These are phyloP conservation scores for Cremastinae sp. DNA, from an alignment of 2,888 invertebrate genomes.

Conservation along the genomic window DNA sequence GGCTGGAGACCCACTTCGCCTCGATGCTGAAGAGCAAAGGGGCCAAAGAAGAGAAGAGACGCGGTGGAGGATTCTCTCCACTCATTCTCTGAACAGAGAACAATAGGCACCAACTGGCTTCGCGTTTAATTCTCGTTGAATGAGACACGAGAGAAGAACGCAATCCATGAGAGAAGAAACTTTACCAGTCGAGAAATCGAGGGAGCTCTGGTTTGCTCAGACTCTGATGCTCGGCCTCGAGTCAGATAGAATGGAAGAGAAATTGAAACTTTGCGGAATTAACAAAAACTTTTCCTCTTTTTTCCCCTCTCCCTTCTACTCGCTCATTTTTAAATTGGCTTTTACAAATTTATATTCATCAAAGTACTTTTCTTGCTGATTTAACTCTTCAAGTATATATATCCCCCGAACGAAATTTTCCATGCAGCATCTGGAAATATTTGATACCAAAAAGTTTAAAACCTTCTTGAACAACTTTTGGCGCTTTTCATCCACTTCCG, in stretches of 20 bases:
- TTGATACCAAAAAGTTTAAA: too few relatives aligned
- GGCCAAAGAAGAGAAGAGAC: background rate
- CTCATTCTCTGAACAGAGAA: conserved; percentile 33
- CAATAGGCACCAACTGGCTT: conserved; percentile 52
- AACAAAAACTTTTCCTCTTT: conserved; percentile 1
- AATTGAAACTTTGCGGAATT: conserved; percentile 10
- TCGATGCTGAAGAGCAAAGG: too few relatives aligned
- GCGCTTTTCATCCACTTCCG: too few relatives aligned
- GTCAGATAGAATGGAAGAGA: background rate
- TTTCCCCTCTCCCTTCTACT: too few relatives aligned
- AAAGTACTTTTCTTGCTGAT: background rate
- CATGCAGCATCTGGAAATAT: too few relatives aligned
- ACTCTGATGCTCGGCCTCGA: background rate
- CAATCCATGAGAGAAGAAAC: conserved; percentile 47
- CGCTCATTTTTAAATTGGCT: conserved; percentile 4
- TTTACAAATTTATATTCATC: conserved; percentile 3
- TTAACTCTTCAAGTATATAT: too few relatives aligned
- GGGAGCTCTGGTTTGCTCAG: too few relatives aligned
- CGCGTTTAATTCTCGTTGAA: conserved; percentile 54
- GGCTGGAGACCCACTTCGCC: conserved; percentile 1
- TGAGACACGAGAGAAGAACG: conserved; percentile 23
- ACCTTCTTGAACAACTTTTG: too few relatives aligned
- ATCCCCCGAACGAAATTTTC: too few relatives aligned
- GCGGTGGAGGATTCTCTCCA: conserved; percentile 18
- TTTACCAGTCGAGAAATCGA: conserved; percentile 25